A percentile compares a stretch with the other conserved stretches of the same genome.
These are phyloP conservation scores for Lepus americanus DNA, from an alignment of 2,113 vertebrate genomes.

Conservation along the genomic window DNA sequence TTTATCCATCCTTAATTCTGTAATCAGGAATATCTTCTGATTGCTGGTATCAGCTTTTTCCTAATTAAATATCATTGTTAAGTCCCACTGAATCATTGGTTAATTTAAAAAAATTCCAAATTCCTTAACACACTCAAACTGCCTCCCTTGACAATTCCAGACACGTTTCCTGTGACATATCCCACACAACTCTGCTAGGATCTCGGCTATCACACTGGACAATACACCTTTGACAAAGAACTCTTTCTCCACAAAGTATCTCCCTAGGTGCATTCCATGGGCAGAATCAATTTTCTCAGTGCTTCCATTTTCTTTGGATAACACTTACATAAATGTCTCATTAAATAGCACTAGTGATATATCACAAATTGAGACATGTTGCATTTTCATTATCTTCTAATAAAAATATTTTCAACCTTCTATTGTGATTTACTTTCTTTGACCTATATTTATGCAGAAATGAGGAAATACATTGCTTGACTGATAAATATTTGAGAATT, in stretches of 20 bases:
- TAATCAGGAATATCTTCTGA: slow-evolving; percentile 4
- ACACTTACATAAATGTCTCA: neutral
- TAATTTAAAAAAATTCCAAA: neutral
- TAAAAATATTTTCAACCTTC: neutral
- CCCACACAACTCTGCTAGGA: neutral
- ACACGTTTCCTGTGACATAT: neutral
- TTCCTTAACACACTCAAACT: neutral
- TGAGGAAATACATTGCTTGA: neutral
- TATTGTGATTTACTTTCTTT: neutral
- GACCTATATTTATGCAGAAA: neutral
- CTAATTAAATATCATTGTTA: neutral
- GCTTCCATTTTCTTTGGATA: neutral
- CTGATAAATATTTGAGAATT: neutral
- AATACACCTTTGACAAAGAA: neutral
- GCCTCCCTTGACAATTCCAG: neutral
- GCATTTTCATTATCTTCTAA: neutral
- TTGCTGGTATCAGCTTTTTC: neutral
- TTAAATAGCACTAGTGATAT: neutral
- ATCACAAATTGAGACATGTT: neutral
- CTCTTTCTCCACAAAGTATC: neutral
- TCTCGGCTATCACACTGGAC: too few species aligned
- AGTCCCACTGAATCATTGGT: neutral
- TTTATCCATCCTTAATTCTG: neutral
- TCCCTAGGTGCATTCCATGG: neutral
- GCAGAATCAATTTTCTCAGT: neutral